Percentiles rank a stretch among this genome's conserved stretches.
phyloP scores from a whole-genome alignment of 2,888 invertebrate species.

The Carabus problematicus region DNA sequence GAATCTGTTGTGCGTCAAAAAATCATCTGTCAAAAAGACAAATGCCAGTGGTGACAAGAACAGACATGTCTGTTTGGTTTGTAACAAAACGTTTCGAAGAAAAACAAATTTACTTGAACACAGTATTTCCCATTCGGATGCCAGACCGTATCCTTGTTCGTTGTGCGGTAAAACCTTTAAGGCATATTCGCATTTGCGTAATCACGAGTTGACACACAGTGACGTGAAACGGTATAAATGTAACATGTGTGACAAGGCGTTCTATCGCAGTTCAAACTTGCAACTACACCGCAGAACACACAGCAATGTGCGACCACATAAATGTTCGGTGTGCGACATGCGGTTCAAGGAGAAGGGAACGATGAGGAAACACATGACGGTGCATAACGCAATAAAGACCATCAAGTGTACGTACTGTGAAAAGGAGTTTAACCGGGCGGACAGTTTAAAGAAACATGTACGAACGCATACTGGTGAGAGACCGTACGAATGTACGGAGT shows the following conservation, averaged over 20 bases:
- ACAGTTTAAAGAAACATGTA: not conserved
- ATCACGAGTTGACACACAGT: not conserved
- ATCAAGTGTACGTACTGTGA: not conserved
- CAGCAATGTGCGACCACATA: not conserved
- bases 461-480: no score
- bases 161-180: not conserved
- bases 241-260: not conserved
- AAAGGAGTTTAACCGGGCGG: not conserved
- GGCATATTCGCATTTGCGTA: not conserved
- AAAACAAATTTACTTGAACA: no score
- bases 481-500: not conserved
- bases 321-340: not conserved
- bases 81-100: no score
- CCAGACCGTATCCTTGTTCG: not conserved
- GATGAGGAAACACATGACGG: not conserved
- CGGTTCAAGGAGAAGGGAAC: not conserved
- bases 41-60: no score
- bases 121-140: no score
- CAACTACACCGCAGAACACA: not conserved
- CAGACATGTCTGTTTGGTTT: no score
- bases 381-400: not conserved
- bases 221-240: conserved; percentile 11
- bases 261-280: not conserved
- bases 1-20: no score
- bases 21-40: no score